These are phyloP conservation scores for Notamacropus eugenii DNA, from an alignment of 2,797 vertebrate genomes.

Conservation along the genomic window DNA sequence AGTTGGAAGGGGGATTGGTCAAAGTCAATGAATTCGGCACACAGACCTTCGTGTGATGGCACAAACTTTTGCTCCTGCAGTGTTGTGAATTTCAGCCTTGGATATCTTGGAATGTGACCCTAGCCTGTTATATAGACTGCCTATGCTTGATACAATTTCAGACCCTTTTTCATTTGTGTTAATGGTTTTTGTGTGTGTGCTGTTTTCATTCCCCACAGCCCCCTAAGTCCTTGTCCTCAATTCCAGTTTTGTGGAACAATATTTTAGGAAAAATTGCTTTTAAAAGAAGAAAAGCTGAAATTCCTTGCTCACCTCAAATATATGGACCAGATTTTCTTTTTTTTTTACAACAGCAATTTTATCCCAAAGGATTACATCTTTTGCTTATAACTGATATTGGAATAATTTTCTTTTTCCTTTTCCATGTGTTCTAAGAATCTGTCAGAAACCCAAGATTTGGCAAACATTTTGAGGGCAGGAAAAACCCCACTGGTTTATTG, in stretches of 20 bases:
- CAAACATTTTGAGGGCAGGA: too few species aligned
- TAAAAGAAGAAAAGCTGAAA: slow-evolving; percentile 89
- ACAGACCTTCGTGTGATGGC: slow-evolving; percentile 65
- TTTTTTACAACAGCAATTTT: slow-evolving; percentile 66
- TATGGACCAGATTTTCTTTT: slow-evolving; percentile 82
- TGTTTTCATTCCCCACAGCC: slow-evolving; percentile 49
- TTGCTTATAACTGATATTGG: too few species aligned
- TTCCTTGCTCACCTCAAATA: slow-evolving; percentile 86
- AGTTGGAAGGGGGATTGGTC: slow-evolving; percentile 91
- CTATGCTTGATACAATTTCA: slow-evolving; percentile 88
- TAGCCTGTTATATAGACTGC: slow-evolving; percentile 91
- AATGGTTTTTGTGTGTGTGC: slow-evolving; percentile 80
- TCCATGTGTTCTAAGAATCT: too few species aligned
- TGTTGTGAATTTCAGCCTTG: slow-evolving; percentile 88
- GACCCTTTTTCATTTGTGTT: slow-evolving; percentile 86
- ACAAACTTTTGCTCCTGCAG: slow-evolving; percentile 83
- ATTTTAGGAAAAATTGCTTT: slow-evolving; percentile 91
- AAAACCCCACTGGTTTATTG: too few species aligned
- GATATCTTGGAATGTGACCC: slow-evolving; percentile 89
- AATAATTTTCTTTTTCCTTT: too few species aligned
- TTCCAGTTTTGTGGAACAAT: slow-evolving; percentile 90
- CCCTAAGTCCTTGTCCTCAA: slow-evolving; percentile 84
- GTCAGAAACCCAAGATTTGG: too few species aligned
- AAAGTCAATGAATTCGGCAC: slow-evolving; percentile 90
- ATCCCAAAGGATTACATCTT: too few species aligned